Evolutionary conservation across 2,113 vertebrate species (phyloP), one percentile per base, ranked within the genome.

Genomic region (Cyanistes caeruleus): DNA sequence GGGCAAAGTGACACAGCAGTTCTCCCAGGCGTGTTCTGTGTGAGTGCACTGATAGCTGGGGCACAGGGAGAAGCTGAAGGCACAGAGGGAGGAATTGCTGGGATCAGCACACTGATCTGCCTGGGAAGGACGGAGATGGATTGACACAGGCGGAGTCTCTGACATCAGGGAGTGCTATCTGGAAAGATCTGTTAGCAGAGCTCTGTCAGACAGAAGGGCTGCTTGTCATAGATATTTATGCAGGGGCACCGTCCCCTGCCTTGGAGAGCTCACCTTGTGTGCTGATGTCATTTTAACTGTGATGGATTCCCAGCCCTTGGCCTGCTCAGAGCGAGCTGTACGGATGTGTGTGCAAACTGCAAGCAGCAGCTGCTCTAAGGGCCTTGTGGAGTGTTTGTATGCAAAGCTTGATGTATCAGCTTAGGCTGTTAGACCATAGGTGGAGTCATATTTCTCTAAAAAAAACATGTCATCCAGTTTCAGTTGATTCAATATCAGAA

Each of bases 31-130:
- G 11, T 27, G 33, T 39, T 92, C 31, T 55, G 52, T 5, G 0
- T 19, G 59, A 68, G 24, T 10, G 27, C 11, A 0, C 39, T 35
- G 13, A 3, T 10, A 41, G 75, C 77, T 82, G 75, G 63, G 59
- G 41, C 52, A 30, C 11, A 15, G 21, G 23, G 46, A 7, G 7
- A 65, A 37, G 39, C 24, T 31, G 76, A 41, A 65, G 55, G 64
- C 41, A 11, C 8, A 5, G 72, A 48, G 80, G n/a, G 81, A 62
- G 56, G 51, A 82, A 59, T 14, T 0, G 37, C 64, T 78, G 55
- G 62, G 58, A 35, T 70, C 58, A 39, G n/a, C 10, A 8, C 2
- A 0, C 22, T 37, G 23, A 4, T 24, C 63, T 4, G 11, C 16
- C 35, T 28, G 14, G 43, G 43, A 84, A 9, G 56, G 41, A 5